phyloP scores from a whole-genome alignment of 2,888 invertebrate genomes.

The Phalera bucephala region DNA sequence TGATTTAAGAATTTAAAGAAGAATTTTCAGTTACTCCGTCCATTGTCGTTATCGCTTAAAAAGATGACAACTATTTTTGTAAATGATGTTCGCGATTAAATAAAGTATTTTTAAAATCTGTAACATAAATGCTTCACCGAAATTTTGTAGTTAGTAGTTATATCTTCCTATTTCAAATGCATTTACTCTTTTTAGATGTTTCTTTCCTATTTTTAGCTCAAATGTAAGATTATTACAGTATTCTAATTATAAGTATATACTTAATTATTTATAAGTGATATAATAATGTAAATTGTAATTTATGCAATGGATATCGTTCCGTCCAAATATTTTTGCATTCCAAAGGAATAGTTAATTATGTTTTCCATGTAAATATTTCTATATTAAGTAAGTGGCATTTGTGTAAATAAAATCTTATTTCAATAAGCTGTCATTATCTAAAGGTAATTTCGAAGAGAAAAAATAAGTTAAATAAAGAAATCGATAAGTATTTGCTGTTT shows the following conservation, averaged over 20 bases:
- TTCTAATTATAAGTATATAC: slow-evolving; percentile 31
- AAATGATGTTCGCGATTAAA: too few relatives aligned
- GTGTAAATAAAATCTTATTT: slow-evolving; percentile 33
- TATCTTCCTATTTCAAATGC: slow-evolving; percentile 6
- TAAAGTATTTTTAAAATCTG: too few relatives aligned
- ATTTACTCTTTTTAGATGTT: slow-evolving; percentile 4
- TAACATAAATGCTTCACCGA: too few relatives aligned
- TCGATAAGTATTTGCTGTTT: slow-evolving; percentile 22
- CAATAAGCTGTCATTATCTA: slow-evolving; percentile 14
- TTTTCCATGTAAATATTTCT: slow-evolving; percentile 27
- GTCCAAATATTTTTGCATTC: slow-evolving; percentile 75
- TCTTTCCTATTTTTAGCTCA: slow-evolving; percentile 1
- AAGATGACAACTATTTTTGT: too few relatives aligned
- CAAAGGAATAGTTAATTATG: slow-evolving; percentile 70
- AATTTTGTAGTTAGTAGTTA: not conserved
- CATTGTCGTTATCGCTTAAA: too few relatives aligned
- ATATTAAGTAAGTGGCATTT: slow-evolving; percentile 20
- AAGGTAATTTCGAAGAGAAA: slow-evolving; percentile 7
- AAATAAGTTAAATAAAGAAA: slow-evolving; percentile 24
- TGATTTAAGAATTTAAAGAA: too few relatives aligned
- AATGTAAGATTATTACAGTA: slow-evolving; percentile 28
- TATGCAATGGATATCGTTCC: slow-evolving; percentile 54
- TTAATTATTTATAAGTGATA: slow-evolving; percentile 4
- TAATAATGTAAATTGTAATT: slow-evolving; percentile 20
- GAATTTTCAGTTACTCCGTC: too few relatives aligned